phyloP scores from a whole-genome alignment of 2,888 invertebrate species.

The Dolichomitus sp. region DNA sequence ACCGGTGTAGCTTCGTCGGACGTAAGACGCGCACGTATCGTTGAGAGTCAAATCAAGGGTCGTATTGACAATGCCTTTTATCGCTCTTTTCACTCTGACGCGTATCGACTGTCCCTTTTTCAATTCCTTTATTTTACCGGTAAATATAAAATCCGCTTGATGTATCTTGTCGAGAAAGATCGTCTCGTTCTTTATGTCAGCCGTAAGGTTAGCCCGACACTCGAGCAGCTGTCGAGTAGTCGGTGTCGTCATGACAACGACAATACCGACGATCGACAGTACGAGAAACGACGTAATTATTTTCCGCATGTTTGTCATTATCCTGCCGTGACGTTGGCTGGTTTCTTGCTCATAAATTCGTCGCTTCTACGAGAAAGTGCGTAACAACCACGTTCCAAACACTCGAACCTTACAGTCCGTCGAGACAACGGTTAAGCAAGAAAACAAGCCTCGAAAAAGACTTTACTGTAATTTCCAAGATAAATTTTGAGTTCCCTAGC shows the following conservation, averaged over 20 bases:
- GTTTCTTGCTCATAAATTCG: conserved; percentile 54
- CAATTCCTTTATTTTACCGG: conserved; percentile 83
- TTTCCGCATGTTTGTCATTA: conserved; percentile 54
- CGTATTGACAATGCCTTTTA: conserved; percentile 80
- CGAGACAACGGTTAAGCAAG: neutral
- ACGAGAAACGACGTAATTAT: conserved; percentile 57
- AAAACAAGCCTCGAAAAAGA: neutral
- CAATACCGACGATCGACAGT: conserved; percentile 61
- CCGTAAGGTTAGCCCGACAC: conserved; percentile 81
- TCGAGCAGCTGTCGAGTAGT: conserved; percentile 82
- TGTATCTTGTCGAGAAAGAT: conserved; percentile 78
- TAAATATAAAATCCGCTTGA: conserved; percentile 82
- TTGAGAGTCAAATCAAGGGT: conserved; percentile 79
- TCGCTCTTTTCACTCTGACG: conserved; percentile 82
- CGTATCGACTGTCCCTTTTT: conserved; percentile 72
- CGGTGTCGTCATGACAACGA: conserved; percentile 67
- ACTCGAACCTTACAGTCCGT: neutral
- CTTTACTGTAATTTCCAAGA: neutral
- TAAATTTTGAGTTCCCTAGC: neutral
- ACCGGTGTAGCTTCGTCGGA: conserved; percentile 83
- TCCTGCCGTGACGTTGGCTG: conserved; percentile 31
- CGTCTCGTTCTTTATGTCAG: conserved; percentile 81
- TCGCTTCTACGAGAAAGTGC: conserved; percentile 21
- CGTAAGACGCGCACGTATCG: conserved; percentile 80
- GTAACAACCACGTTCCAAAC: neutral